Conservation (phyloP, 1,140 invertebrate genomes). For the Nilaparvata lugens region DNA sequence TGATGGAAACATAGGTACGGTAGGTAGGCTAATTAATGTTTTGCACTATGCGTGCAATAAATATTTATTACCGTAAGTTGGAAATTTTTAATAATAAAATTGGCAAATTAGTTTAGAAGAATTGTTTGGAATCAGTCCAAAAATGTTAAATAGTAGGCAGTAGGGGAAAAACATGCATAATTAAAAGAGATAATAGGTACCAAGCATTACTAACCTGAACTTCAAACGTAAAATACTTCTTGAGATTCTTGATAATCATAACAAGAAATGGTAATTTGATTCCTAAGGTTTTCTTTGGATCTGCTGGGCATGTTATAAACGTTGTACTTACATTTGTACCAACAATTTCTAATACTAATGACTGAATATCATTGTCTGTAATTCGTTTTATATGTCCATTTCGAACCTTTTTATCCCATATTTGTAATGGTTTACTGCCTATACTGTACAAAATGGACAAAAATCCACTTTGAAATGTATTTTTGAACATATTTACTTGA, state of each 20-base stretch:
- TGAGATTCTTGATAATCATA: conserved; percentile 99
- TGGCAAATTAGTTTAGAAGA: too few species aligned
- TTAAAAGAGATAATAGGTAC: too few species aligned
- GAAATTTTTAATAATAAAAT: too few species aligned
- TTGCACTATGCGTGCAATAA: too few species aligned
- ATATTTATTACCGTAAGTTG: too few species aligned
- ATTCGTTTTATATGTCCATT: conserved; percentile 99
- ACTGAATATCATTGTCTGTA: conserved; percentile 99
- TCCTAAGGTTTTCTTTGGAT: conserved; percentile 94
- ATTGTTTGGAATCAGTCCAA: too few species aligned
- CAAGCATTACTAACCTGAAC: conserved; percentile 88
- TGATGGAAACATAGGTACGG: too few species aligned
- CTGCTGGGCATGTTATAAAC: conserved; percentile 96
- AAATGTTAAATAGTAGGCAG: too few species aligned
- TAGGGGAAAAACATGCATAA: too few species aligned
- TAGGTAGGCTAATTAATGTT: too few species aligned
- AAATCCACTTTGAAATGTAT: conserved; percentile 99
- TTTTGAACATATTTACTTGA: conserved; percentile 83
- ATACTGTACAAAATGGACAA: conserved; percentile 98
- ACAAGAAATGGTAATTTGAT: conserved; percentile 98
- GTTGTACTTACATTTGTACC: conserved; percentile 98
- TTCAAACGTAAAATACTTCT: conserved; percentile 99
- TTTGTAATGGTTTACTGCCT: conserved; percentile 96
- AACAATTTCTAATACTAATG: conserved; percentile 95
- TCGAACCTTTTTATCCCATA: conserved; percentile 99